Percentiles rank a stretch among this genome's conserved stretches.
Evolutionary conservation across 2,113 vertebrate genomes (phyloP).

Genomic region (Toxotes chatareus): DNA sequence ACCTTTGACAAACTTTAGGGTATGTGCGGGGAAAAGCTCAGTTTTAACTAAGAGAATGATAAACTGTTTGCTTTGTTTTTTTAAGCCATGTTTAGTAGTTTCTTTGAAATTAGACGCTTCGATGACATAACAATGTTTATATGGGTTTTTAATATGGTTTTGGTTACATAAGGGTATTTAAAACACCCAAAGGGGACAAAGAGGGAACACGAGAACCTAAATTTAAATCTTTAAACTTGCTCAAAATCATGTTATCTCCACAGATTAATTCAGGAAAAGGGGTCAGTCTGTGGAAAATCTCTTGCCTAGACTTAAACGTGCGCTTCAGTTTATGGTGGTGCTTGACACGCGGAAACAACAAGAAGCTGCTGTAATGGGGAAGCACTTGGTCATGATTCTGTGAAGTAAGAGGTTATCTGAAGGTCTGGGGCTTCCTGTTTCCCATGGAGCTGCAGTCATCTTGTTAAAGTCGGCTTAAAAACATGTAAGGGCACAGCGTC

Average conservation of each 20-base stretch:
- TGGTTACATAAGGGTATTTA: too few species aligned
- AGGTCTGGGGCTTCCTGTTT: constrained; percentile 74
- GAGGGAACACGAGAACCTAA: background rate
- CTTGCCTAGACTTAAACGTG: background rate
- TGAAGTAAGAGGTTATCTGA: constrained; percentile 65
- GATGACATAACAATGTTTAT: too few species aligned
- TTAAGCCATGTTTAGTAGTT: too few species aligned
- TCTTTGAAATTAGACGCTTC: too few species aligned
- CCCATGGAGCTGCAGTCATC: constrained; percentile 19
- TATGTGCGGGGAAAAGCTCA: background rate
- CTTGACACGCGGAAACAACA: constrained; percentile 7
- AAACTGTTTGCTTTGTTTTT: too few species aligned
- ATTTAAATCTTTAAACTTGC: background rate
- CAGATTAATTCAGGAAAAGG: background rate
- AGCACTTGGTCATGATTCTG: constrained; percentile 42
- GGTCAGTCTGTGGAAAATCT: background rate
- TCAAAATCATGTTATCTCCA: background rate
- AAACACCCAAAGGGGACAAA: background rate
- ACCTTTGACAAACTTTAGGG: too few species aligned
- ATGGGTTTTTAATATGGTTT: too few species aligned
- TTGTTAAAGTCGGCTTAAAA: constrained; percentile 37
- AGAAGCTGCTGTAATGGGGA: constrained; percentile 22
- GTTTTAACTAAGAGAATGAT: too few species aligned
- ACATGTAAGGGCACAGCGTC: constrained; percentile 19
- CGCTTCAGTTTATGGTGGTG: constrained; percentile 7